phyloP scores from a whole-genome alignment of 2,113 vertebrate species.

The Phycodurus eques region DNA sequence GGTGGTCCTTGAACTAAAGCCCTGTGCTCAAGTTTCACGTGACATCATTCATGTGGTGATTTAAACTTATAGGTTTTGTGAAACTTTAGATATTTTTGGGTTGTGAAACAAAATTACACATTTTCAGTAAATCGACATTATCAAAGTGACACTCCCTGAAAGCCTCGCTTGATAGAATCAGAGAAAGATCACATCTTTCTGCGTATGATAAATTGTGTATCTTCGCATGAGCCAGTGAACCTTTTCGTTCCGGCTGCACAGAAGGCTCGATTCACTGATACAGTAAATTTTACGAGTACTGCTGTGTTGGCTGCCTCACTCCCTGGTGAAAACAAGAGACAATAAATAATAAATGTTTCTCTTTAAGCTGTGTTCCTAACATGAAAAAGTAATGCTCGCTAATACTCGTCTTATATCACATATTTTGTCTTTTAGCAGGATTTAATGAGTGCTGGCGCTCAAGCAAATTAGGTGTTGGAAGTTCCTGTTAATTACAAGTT shows the following conservation, averaged over 20 bases:
- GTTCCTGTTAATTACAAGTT: conserved; percentile 69
- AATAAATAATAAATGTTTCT: conserved; percentile 73
- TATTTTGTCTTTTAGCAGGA: conserved; percentile 58
- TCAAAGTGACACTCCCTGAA: not conserved
- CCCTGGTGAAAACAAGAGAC: conserved; percentile 54
- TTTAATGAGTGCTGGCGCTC: conserved; percentile 70
- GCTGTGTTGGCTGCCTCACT: conserved; percentile 34
- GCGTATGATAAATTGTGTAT: conserved; percentile 11
- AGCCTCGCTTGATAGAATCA: conserved; percentile 2
- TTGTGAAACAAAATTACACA: not conserved
- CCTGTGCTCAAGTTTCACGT: not conserved
- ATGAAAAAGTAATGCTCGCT: conserved; percentile 70
- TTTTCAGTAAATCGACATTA: not conserved
- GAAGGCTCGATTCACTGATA: not conserved
- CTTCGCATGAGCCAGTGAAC: not conserved
- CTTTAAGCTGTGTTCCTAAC: conserved; percentile 67
- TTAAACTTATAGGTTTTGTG: not conserved
- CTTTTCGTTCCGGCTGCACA: conserved; percentile 8
- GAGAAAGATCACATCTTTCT: not conserved
- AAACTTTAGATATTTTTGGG: not conserved
- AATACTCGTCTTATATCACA: conserved; percentile 65
- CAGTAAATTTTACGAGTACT: conserved; percentile 14
- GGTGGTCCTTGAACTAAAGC: not conserved
- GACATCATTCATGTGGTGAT: not conserved
- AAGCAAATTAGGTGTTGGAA: conserved; percentile 61